Base-by-base conservation (phyloP, 1,140 invertebrate species). In the Ericerus pela region DNA sequence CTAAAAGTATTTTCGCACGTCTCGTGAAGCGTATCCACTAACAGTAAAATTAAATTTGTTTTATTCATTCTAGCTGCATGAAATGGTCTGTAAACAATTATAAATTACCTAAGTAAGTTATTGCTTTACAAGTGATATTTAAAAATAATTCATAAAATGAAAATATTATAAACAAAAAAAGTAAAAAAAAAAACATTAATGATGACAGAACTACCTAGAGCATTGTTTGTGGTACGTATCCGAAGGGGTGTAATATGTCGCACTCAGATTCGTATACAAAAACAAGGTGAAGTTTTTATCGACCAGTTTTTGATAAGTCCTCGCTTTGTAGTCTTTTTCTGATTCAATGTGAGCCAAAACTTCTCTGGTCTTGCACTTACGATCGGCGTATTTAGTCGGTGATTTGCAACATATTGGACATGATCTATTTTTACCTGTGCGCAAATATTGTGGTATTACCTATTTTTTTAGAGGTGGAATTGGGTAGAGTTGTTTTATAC, bases 11-110 rank as follows among this genome's bases (percentile, higher is more conserved):
- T 47, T 12, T 8, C 5, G 26, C 41, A 24, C 41, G 20, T 16
- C 14, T 47, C 20, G 3, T 41, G 20, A 20, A 6, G 8, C 4
- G 18, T 20, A 16, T 47, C 18, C 20, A 47, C 10, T 24, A 14
- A 47, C 26, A 47, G 22, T 14, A 47, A 24, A 24, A 47, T 47
- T 47, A 47, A 47, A 47, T 47, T 47, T 3, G 41, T 47, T 10
- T 3, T 5, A 10, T 2, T 10, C 8, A 47, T 47, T 47, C 41
- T 47, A 3, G 22, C 4, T 24, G 41, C 41, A 3, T 22, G 10
- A 14, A 47, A 47, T 22, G 41, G 41, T 20, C 41, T 47, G 37
- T 18, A 16, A 33, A 33, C n/a, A 33, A 33, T n/a, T 10, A 33
- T 24, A 47, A 47, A 24, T 47, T 5, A 22, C 10, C 4, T 4